A percentile compares a stretch with the other conserved stretches of the same genome.
phyloP scores from a whole-genome alignment of 1,140 invertebrate genomes.

The Brachionus sp. region DNA sequence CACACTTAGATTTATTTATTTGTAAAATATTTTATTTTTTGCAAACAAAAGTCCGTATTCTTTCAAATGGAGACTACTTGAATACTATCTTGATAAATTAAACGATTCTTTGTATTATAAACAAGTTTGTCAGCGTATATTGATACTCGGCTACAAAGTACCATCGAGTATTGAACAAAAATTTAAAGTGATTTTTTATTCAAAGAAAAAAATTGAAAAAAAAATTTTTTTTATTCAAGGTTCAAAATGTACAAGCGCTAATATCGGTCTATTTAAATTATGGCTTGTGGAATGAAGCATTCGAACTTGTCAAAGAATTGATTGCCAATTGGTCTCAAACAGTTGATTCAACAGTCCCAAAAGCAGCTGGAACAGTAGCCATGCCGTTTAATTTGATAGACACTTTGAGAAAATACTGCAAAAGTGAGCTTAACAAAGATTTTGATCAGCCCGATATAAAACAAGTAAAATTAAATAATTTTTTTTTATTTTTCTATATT shows the following conservation, averaged over 20 bases:
- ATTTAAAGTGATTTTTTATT: slow-evolving; percentile 17
- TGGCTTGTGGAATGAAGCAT: slow-evolving; percentile 23
- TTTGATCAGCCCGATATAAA: not conserved
- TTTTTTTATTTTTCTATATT: not conserved
- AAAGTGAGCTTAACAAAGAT: not conserved
- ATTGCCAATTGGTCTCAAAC: not conserved
- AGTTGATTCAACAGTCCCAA: not conserved
- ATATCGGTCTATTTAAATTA: slow-evolving; percentile 8
- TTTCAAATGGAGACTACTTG: slow-evolving; percentile 28
- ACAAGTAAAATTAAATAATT: not conserved
- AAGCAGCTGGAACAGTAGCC: not conserved
- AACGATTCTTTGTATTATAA: slow-evolving; percentile 10
- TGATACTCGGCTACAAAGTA: slow-evolving; percentile 6
- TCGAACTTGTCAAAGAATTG: slow-evolving; percentile 8
- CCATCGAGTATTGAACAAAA: not conserved
- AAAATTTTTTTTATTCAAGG: not conserved
- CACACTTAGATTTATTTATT: not conserved
- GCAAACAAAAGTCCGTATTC: not conserved
- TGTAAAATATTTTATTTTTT: not conserved
- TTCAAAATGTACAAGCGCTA: not conserved
- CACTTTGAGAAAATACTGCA: not conserved
- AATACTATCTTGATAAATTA: slow-evolving; percentile 17
- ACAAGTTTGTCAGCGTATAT: slow-evolving; percentile 23
- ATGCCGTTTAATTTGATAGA: slow-evolving; percentile 2
- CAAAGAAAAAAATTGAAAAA: not conserved